Conservation (phyloP, 2,888 invertebrate species). For the Digitonthophagus gazella region DNA sequence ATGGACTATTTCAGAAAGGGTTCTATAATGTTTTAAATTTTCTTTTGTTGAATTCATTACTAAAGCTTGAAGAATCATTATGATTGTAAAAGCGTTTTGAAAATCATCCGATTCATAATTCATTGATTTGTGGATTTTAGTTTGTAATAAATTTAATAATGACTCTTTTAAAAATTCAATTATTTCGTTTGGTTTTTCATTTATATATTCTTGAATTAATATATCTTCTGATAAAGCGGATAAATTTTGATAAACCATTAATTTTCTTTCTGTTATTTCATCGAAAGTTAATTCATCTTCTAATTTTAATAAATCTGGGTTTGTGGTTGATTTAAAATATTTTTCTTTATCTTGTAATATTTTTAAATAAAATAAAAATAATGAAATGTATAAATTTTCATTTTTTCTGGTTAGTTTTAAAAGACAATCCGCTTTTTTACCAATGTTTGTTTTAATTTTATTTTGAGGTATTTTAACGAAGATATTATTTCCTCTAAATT, state of each 20-base stretch:
- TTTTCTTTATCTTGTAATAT: slow-evolving; percentile 41
- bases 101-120: slow-evolving; percentile 40
- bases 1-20: slow-evolving; percentile 41
- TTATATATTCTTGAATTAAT: slow-evolving; percentile 51
- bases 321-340: slow-evolving; percentile 39
- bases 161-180: slow-evolving; percentile 54
- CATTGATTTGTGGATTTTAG: slow-evolving; percentile 34
- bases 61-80: slow-evolving; percentile 42
- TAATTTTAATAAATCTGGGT: slow-evolving; percentile 45
- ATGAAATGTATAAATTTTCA: slow-evolving; percentile 37
- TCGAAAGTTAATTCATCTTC: slow-evolving; percentile 49
- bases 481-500: slow-evolving; percentile 34
- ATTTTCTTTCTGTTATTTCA: slow-evolving; percentile 47
- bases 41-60: slow-evolving; percentile 35
- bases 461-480: slow-evolving; percentile 28
- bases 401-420: slow-evolving; percentile 44
- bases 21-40: slow-evolving; percentile 41
- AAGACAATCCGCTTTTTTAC: slow-evolving; percentile 44
- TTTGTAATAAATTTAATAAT: slow-evolving; percentile 41
- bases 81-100: slow-evolving; percentile 42
- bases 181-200: slow-evolving; percentile 51
- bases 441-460: slow-evolving; percentile 28
- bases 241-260: slow-evolving; percentile 54
- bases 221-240: slow-evolving; percentile 54
- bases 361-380: slow-evolving; percentile 51